phyloP scores from a whole-genome alignment of 2,113 vertebrate species.

The Pterocles gutturalis region DNA sequence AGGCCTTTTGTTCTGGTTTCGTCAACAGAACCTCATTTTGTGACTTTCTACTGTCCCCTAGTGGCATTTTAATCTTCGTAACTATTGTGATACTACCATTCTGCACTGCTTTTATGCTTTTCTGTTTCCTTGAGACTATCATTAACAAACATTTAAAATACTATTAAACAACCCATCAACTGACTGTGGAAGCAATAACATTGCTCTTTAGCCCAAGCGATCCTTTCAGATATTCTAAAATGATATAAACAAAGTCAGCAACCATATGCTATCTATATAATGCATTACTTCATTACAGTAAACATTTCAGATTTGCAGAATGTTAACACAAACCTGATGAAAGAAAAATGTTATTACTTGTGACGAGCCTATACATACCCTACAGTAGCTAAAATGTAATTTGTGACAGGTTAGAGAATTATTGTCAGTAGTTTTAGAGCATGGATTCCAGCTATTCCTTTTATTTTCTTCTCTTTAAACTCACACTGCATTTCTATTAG shows the following conservation, averaged over 20 bases:
- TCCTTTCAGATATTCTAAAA: slow-evolving; percentile 83
- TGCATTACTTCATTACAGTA: slow-evolving; percentile 85
- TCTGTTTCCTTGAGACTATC: slow-evolving; percentile 83
- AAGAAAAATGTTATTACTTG: slow-evolving; percentile 90
- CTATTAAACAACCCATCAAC: slow-evolving; percentile 84
- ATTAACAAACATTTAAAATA: slow-evolving; percentile 91
- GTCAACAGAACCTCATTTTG: slow-evolving; percentile 81
- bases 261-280: slow-evolving; percentile 84
- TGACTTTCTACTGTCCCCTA: slow-evolving; percentile 99
- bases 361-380: slow-evolving; percentile 82
- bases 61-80: slow-evolving; percentile 85
- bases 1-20: slow-evolving; percentile 96
- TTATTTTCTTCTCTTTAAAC: slow-evolving; percentile 67
- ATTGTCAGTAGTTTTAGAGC: slow-evolving; percentile 63
- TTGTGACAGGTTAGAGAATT: slow-evolving; percentile 83
- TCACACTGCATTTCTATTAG: slow-evolving; percentile 27
- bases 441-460: slow-evolving; percentile 53
- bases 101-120: slow-evolving; percentile 69
- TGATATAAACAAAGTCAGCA: slow-evolving; percentile 87
- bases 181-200: slow-evolving; percentile 78
- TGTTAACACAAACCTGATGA: slow-evolving; percentile 85
- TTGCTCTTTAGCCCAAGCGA: slow-evolving; percentile 83
- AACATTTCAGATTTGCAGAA: slow-evolving; percentile 89
- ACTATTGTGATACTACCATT: slow-evolving; percentile 72
- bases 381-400: slow-evolving; percentile 87